Evolutionary conservation across 2,888 invertebrate species (phyloP).

Genomic region (Xestia ashworthii): DNA sequence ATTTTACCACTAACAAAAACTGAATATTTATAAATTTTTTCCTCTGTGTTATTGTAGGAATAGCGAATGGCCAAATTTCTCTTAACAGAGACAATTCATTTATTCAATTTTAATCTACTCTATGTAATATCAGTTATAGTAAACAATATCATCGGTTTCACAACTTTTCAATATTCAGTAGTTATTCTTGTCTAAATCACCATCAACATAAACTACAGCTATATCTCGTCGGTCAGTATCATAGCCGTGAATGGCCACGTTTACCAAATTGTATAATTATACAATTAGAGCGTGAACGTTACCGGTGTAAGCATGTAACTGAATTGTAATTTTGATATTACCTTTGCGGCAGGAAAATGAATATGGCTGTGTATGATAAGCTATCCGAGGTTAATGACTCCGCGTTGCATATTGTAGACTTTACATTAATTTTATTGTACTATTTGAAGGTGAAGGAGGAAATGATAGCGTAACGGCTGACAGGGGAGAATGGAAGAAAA

Average conservation of each 20-base stretch:
- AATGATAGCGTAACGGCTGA: background rate
- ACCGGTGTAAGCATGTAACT: slow-evolving; percentile 70
- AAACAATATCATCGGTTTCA: background rate
- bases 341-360: slow-evolving; percentile 43
- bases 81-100: too few species aligned
- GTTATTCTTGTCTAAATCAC: slow-evolving; percentile 18
- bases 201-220: slow-evolving; percentile 39
- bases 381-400: slow-evolving; percentile 53
- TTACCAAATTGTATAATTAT: slow-evolving; percentile 79
- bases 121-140: background rate
- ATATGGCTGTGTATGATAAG: slow-evolving; percentile 23
- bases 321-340: slow-evolving; percentile 73
- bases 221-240: slow-evolving; percentile 36
- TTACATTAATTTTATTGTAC: background rate
- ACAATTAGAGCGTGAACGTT: slow-evolving; percentile 80
- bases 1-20: background rate
- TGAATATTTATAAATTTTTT: background rate
- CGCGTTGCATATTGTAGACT: slow-evolving; percentile 3
- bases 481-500: too few species aligned
- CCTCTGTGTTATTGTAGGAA: background rate
- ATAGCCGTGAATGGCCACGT: slow-evolving; percentile 67
- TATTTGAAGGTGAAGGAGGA: background rate
- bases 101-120: too few species aligned
- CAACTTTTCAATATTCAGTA: background rate
- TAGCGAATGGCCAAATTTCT: background rate